A percentile compares a stretch with the other conserved stretches of the same genome.
Conservation (phyloP, 2,888 invertebrate genomes). For the Heteromyza rotundicornis region DNA sequence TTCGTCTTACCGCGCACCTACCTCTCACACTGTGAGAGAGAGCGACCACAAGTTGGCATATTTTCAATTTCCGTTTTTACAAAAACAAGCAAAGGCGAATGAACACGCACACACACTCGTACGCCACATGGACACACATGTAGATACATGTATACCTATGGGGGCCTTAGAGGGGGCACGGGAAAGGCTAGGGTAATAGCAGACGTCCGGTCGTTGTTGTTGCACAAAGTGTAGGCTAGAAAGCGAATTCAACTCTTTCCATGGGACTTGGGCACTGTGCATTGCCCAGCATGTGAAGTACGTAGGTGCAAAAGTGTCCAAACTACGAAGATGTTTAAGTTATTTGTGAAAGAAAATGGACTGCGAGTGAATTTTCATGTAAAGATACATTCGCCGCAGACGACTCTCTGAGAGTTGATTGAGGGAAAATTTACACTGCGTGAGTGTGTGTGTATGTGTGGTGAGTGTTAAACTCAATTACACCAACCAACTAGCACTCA, state of each 20-base stretch:
- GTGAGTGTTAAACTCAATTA: too few species aligned
- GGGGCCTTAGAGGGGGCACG: not conserved
- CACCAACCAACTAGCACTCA: too few species aligned
- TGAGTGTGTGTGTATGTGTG: too few species aligned
- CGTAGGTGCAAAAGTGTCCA: too few species aligned
- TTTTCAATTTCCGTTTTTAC: constrained; percentile 58
- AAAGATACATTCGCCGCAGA: constrained; percentile 14
- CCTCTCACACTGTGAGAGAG: constrained; percentile 5
- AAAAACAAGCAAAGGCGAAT: constrained; percentile 33
- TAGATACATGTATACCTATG: constrained; percentile 5
- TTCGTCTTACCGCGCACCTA: constrained; percentile 14
- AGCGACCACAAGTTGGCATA: constrained; percentile 61
- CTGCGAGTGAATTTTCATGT: not conserved
- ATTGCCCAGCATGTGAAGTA: too few species aligned
- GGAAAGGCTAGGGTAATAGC: not conserved
- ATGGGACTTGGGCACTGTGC: not conserved
- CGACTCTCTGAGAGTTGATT: too few species aligned
- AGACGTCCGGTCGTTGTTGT: constrained; percentile 1
- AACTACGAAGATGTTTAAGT: too few species aligned
- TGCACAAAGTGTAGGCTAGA: not conserved
- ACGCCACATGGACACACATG: constrained; percentile 19
- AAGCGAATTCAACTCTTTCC: not conserved
- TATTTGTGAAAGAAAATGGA: too few species aligned
- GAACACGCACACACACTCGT: constrained; percentile 11
- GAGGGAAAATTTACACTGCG: too few species aligned